Base-by-base conservation (phyloP, 1,140 invertebrate genomes). In the Lepidurus arcticus region DNA sequence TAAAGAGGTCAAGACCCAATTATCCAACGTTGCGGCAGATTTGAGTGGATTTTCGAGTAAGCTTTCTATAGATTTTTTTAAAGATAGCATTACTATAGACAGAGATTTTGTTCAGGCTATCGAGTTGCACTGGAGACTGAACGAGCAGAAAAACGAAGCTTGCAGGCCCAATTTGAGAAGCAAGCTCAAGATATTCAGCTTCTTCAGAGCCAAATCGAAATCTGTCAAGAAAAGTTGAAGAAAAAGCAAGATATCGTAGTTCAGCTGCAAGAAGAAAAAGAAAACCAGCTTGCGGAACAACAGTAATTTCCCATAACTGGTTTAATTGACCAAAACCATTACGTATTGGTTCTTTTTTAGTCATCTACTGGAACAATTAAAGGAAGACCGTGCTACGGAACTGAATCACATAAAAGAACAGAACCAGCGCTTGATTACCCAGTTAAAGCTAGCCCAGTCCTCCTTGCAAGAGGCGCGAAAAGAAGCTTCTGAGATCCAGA, bases 201-300 rank as follows among this genome's bases (percentile, higher is more conserved):
- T 65, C 73, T 84, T 4, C 81, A 84, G 78, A 81, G 81, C 13
- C 84, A 85, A 78, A 77, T 82, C 53, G 84, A 85, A 76, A 84
- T 82, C 82, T 73, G 83, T n/a, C 74, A 80, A 76, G 85, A 86
- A 53, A 86, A 86, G 80, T 78, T 86, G 45, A 85, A 84, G 78
- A 86, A 84, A 77, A 86, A 86, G 80, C 85, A 86, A 81, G 85
- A 86, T 81, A 86, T 85, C 81, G 84, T 83, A 77, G 73, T 84
- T 7, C 82, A 84, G 47, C 78, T 86, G 26, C 85, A 86, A 78
- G 81, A 82, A 74, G 86, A 86, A 80, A 86, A 86, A 78, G 85
- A 86, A 79, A 79, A 81, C 2, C 73, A 84, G 1, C 85, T 83
- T 77, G 82, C 80, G 78, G 85, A 84, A 78, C 83, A 74, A 73